Evolutionary conservation across 2,888 invertebrate genomes (phyloP).

Genomic region (Eupeodes luniger): DNA sequence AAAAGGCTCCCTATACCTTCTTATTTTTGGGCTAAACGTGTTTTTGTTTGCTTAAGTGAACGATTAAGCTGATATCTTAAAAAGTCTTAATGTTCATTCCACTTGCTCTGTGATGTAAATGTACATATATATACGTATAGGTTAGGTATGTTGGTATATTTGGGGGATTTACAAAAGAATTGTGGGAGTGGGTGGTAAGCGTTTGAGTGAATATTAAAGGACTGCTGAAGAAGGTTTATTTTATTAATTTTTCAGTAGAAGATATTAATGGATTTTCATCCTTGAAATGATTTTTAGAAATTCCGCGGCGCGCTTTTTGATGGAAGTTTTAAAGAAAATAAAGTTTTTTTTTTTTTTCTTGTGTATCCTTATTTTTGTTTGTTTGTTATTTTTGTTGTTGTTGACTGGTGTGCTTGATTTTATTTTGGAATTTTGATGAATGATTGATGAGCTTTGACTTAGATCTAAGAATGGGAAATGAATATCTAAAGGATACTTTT

Average conservation of each 20-base stretch:
- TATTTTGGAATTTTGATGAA: conserved; percentile 58
- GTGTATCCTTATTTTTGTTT: not conserved
- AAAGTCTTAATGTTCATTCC: conserved; percentile 25
- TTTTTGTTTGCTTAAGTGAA: conserved; percentile 66
- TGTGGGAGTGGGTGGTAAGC: not conserved
- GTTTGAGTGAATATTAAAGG: conserved; percentile 48
- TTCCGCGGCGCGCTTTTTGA: conserved; percentile 21
- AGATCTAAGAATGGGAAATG: conserved; percentile 25
- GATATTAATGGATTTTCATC: conserved; percentile 72
- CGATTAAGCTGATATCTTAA: conserved; percentile 61
- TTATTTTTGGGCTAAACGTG: conserved; percentile 43
- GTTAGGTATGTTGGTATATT: too few relatives aligned
- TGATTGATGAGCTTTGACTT: conserved; percentile 65
- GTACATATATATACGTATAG: not conserved
- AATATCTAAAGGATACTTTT: conserved; percentile 39
- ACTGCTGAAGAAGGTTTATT: conserved; percentile 48
- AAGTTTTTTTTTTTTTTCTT: conserved; percentile 9
- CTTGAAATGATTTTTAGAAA: conserved; percentile 55
- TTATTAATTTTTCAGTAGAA: conserved; percentile 62
- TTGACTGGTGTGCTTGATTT: conserved; percentile 13
- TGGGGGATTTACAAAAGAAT: not conserved
- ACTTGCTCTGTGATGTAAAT: not conserved
- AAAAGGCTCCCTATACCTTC: conserved; percentile 3
- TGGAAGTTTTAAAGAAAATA: conserved; percentile 52
- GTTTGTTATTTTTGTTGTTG: not conserved